phyloP scores from a whole-genome alignment of 2,888 invertebrate genomes.

The Rhopalosiphum nymphaeae region DNA sequence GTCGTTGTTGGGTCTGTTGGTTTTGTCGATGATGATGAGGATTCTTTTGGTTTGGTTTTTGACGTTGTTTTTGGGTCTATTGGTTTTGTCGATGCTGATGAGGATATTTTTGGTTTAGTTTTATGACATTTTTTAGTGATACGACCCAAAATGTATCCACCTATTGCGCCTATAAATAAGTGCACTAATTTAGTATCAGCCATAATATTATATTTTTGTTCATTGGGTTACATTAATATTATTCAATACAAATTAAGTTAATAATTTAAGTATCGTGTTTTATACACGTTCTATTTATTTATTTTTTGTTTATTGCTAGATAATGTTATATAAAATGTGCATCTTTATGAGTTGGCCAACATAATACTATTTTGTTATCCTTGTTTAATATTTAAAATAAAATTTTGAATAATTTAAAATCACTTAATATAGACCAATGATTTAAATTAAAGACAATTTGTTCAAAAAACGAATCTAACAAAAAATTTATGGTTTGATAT shows the following conservation, averaged over 20 bases:
- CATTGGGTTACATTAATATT: neutral
- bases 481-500: neutral
- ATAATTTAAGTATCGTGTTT: neutral
- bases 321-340: neutral
- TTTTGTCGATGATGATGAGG: too few relatives aligned
- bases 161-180: neutral
- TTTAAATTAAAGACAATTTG: neutral
- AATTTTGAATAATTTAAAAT: neutral
- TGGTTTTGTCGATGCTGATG: neutral
- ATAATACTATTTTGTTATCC: neutral
- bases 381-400: neutral
- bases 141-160: neutral
- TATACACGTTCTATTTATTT: neutral
- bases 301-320: neutral
- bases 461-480: neutral
- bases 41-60: neutral
- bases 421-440: neutral
- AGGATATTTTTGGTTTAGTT: neutral
- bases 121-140: accelerated
- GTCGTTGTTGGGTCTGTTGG: too few relatives aligned
- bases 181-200: too few relatives aligned
- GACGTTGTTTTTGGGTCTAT: neutral
- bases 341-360: neutral
- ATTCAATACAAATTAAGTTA: neutral
- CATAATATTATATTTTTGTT: neutral